Base-by-base conservation (phyloP, 2,888 invertebrate species). In the Phengaris arion region DNA sequence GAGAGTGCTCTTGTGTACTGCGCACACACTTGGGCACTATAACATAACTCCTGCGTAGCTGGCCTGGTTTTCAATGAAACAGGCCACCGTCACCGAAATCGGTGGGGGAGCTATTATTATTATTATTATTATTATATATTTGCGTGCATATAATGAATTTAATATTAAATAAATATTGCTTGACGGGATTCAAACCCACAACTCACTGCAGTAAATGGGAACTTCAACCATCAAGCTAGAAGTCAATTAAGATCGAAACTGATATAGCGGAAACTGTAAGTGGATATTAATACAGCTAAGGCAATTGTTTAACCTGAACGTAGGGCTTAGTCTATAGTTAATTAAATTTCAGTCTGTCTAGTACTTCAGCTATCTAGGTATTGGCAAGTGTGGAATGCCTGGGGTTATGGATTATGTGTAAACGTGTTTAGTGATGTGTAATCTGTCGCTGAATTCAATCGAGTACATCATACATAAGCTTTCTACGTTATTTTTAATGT, bases 301-400 rank as follows among this genome's bases (percentile, higher is more conserved):
- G 87, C 81, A 22, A 64, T 64, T 64, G 64, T 64, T 64, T 64
- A 64, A 64, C 64, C 64, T 64, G 64, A 64, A 64, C 64, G 64
- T 15, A 64, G 35, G 45, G 64, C 64, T 64, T 64, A 64, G 35
- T 35, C 64, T 45, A 45, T 64, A 84, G 90, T 89, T 91, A 91
- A 91, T 91, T 91, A 90, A 90, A 90, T 90, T 91, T 89, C 84
- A 86, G 85, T 78, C 83, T 79, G 87, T 86, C 87, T 89, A 89
- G 87, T 84, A 88, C 90, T 87, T 85, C 85, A 86, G 80, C 81
- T 82, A 87, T 86, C 85, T 81, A 78, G 64, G 64, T 64, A 64
- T 64, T 64, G 64, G 35, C 22, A 59, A 22, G 57, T 57, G 15
- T 59, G 64, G 64, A 64, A 64, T 64, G 64, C 64, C 64, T 64